These are phyloP conservation scores for Danio aesculapii DNA, from an alignment of 2,797 vertebrate species.

Conservation along the genomic window DNA sequence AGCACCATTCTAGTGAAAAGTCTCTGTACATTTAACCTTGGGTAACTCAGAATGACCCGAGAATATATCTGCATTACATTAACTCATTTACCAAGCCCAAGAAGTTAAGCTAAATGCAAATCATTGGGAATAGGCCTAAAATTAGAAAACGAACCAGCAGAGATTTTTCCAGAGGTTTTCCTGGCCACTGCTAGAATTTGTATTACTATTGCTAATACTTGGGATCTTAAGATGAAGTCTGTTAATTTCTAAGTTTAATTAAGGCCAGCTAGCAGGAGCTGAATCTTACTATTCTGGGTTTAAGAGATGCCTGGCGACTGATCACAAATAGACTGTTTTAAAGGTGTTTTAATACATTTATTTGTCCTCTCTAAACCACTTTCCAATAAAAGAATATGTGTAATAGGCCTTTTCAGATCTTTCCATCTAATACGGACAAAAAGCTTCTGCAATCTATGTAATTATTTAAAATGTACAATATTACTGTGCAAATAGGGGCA, in stretches of 20 bases:
- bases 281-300: too few species aligned
- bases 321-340: too few species aligned
- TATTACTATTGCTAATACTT: not conserved
- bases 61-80: slow-evolving; percentile 23
- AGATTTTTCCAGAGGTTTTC: not conserved
- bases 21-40: slow-evolving; percentile 4
- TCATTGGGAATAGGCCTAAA: not conserved
- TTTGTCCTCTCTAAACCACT: too few species aligned
- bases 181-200: not conserved
- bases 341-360: too few species aligned
- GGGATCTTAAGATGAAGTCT: not conserved
- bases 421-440: too few species aligned
- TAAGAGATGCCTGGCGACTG: too few species aligned
- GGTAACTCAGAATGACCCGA: not conserved
- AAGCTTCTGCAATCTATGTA: too few species aligned
- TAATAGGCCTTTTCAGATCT: too few species aligned
- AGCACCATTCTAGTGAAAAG: not conserved
- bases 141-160: not conserved
- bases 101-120: not conserved
- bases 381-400: too few species aligned
- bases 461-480: too few species aligned
- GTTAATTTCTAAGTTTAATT: not conserved
- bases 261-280: too few species aligned
- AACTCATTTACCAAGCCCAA: not conserved
- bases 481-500: too few species aligned